Evolutionary conservation across 2,113 vertebrate species (phyloP).

Genomic region (Mobula birostris): DNA sequence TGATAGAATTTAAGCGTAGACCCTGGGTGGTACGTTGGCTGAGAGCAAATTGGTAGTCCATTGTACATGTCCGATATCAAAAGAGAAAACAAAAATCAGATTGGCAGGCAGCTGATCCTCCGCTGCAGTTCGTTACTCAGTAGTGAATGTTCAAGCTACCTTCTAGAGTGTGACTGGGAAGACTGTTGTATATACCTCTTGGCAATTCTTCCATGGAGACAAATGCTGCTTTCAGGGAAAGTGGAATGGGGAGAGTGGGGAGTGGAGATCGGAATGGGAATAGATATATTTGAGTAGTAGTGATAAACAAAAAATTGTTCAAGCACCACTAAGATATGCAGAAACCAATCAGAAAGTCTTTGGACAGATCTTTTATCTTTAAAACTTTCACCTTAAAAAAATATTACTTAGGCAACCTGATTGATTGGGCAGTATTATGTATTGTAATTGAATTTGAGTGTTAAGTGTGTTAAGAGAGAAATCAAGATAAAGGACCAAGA

Average conservation of each 20-base stretch:
- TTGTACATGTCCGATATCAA: neutral
- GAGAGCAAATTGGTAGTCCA: neutral
- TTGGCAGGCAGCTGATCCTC: neutral
- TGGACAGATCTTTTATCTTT: neutral
- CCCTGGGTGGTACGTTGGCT: neutral
- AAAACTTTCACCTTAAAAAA: constrained; percentile 10
- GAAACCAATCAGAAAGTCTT: neutral
- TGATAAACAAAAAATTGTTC: neutral
- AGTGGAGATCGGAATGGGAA: neutral
- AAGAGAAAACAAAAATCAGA: neutral
- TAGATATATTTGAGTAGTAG: neutral
- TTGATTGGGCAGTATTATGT: neutral
- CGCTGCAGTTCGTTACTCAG: neutral
- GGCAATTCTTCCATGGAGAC: neutral
- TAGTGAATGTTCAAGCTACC: neutral
- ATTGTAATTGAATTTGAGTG: no score
- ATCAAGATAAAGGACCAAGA: neutral
- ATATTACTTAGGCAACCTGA: neutral
- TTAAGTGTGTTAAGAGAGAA: neutral
- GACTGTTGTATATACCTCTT: neutral
- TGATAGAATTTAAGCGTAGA: neutral
- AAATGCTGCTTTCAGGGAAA: neutral
- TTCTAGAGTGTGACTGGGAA: neutral
- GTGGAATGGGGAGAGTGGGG: neutral
- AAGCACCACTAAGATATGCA: neutral